These are phyloP conservation scores for Miltochrista miniata DNA, from an alignment of 2,888 invertebrate genomes.

Conservation along the genomic window DNA sequence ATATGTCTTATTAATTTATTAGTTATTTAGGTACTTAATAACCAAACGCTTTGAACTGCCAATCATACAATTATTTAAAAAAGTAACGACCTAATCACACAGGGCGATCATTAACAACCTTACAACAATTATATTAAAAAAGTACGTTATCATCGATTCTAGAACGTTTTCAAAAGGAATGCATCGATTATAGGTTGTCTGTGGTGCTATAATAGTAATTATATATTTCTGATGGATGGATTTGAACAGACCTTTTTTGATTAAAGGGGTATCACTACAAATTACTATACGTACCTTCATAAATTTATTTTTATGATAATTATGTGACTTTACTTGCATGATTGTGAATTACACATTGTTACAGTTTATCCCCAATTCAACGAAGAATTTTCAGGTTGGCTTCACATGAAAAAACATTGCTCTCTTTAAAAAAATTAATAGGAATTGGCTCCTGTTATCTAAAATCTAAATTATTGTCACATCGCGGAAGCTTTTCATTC, in stretches of 20 bases:
- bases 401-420: not conserved
- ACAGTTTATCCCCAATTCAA: too few relatives aligned
- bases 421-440: constrained; percentile 27
- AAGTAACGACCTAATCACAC: constrained; percentile 23
- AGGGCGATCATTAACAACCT: constrained; percentile 21
- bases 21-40: constrained; percentile 9
- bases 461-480: constrained; percentile 34
- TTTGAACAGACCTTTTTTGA: constrained; percentile 33
- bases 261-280: constrained; percentile 19
- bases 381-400: too few relatives aligned
- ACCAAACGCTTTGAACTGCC: constrained; percentile 21
- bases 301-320: constrained; percentile 7
- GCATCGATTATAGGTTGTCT: constrained; percentile 35
- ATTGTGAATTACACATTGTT: too few relatives aligned
- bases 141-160: constrained; percentile 24
- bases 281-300: not conserved
- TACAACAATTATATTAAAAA: constrained; percentile 29
- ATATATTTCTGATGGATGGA: constrained; percentile 34
- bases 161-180: constrained; percentile 30
- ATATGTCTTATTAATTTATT: constrained; percentile 25
- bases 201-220: constrained; percentile 40
- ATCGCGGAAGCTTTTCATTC: constrained; percentile 35
- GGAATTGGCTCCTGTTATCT: constrained; percentile 30
- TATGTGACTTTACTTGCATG: not conserved
- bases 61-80: constrained; percentile 37